phyloP scores from a whole-genome alignment of 2,797 vertebrate genomes.

The Phataginus tricuspis region DNA sequence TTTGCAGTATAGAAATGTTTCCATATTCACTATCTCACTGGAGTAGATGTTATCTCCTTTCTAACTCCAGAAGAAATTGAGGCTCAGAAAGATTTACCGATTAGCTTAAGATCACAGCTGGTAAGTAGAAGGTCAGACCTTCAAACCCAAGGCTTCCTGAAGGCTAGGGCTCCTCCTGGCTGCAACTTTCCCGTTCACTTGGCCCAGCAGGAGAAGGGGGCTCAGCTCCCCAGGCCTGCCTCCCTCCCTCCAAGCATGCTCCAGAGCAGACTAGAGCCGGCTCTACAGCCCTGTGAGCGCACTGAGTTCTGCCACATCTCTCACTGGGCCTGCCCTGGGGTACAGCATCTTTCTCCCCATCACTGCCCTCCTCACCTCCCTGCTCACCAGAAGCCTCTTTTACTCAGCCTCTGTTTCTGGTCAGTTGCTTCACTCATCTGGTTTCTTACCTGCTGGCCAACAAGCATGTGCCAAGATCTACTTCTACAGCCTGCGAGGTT shows the following conservation, averaged over 20 bases:
- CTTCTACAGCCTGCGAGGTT: conserved; percentile 87
- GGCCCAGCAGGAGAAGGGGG: background rate
- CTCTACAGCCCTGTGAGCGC: background rate
- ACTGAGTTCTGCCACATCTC: background rate
- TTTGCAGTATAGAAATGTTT: background rate
- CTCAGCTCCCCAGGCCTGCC: background rate
- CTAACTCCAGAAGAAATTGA: background rate
- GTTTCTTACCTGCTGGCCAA: conserved; percentile 88
- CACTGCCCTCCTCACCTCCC: background rate
- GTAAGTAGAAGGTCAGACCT: background rate
- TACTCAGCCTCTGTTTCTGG: conserved; percentile 90
- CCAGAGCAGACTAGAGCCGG: fast-evolving
- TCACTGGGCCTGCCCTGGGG: background rate
- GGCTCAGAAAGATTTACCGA: background rate
- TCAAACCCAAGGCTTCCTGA: background rate
- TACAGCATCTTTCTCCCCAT: background rate
- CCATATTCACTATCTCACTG: background rate
- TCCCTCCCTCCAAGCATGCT: background rate
- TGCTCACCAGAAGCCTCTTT: conserved; percentile 18
- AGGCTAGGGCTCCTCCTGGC: background rate
- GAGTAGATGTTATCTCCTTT: background rate
- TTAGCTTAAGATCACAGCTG: background rate
- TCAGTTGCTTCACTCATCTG: conserved; percentile 87
- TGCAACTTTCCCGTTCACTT: background rate
- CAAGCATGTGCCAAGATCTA: conserved; percentile 90